Base-by-base conservation (phyloP, 2,113 vertebrate species). In the Balaeniceps rex region DNA sequence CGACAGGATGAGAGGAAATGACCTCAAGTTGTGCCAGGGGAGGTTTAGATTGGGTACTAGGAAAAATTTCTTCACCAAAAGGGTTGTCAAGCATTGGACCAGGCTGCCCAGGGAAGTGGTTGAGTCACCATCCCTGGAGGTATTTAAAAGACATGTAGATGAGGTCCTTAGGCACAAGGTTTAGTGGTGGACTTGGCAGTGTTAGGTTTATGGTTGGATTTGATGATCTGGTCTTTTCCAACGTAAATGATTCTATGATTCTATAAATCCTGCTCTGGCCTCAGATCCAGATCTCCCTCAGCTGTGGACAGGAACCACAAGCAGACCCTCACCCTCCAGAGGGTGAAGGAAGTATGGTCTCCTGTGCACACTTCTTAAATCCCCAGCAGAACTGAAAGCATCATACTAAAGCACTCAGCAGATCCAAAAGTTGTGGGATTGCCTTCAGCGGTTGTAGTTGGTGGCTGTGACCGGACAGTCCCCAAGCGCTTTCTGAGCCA, bases 391-490 rank as follows among this genome's bases (percentile, higher is more conserved):
- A 76, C 65, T 21, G 33, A 79, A 64, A 76, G 4, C 5, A 12
- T 23, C 0, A 0, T n/a, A 25, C 11, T 57, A 40, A 83, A 54
- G 44, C 36, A 57, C 25, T 26, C 8, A 1, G 5, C 13, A 70
- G 64, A 46, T 46, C 40, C 60, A 26, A 49, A 80, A 55, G 34
- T 8, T 5, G 9, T 80, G 60, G 15, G 6, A 49, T 42, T 74
- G 14, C 1, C 31, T 83, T 88, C 54, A 57, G 19, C 12, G 66
- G 12, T 21, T 49, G 14, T 8, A 47, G 7, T 19, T 70, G 8
- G 12, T 31, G 29, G 11, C 42, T 90, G 47, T 47, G 34, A 52
- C 21, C 1, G 2, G 26, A 10, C 36, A 64, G 36, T 57, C 12
- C 47, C 34, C 33, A 77, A 22, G 4, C 0, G 2, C 17, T 65